phyloP scores from a whole-genome alignment of 2,797 vertebrate genomes.

The Acestrorhynchus altus region DNA sequence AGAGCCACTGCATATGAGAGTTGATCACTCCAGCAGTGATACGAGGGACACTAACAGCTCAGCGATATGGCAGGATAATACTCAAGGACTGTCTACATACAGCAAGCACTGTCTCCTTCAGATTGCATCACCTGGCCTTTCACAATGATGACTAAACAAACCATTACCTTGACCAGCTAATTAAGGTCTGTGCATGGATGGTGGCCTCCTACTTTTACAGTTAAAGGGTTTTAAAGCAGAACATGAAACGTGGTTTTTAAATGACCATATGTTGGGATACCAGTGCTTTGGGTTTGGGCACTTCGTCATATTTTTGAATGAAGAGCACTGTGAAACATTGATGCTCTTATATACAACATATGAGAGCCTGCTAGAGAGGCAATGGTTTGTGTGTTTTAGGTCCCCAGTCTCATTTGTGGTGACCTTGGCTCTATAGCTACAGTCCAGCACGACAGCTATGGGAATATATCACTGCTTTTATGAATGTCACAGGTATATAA shows the following conservation, averaged over 20 bases:
- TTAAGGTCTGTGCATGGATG: too few relatives aligned
- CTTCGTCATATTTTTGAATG: conserved; percentile 4
- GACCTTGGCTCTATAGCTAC: conserved; percentile 35
- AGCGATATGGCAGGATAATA: too few relatives aligned
- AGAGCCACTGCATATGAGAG: too few relatives aligned
- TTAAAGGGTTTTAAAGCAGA: background rate
- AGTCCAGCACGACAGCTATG: conserved; percentile 23
- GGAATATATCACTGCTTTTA: conserved; percentile 50
- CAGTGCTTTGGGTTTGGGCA: conserved; percentile 40
- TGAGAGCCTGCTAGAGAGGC: conserved; percentile 18
- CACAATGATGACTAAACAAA: too few relatives aligned
- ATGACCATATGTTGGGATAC: background rate
- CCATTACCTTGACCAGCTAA: too few relatives aligned
- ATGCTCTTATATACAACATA: background rate
- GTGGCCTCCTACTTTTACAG: background rate
- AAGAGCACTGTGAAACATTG: conserved; percentile 43
- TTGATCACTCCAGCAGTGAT: too few relatives aligned
- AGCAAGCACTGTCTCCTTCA: too few relatives aligned
- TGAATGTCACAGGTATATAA: conserved; percentile 49
- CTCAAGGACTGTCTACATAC: too few relatives aligned
- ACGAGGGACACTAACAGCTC: too few relatives aligned
- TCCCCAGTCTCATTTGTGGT: conserved; percentile 47
- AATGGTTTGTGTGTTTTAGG: conserved; percentile 24
- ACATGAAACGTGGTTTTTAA: background rate
- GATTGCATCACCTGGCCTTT: too few relatives aligned